Conservation (phyloP, 2,797 vertebrate genomes). For the Lagodon rhomboides region DNA sequence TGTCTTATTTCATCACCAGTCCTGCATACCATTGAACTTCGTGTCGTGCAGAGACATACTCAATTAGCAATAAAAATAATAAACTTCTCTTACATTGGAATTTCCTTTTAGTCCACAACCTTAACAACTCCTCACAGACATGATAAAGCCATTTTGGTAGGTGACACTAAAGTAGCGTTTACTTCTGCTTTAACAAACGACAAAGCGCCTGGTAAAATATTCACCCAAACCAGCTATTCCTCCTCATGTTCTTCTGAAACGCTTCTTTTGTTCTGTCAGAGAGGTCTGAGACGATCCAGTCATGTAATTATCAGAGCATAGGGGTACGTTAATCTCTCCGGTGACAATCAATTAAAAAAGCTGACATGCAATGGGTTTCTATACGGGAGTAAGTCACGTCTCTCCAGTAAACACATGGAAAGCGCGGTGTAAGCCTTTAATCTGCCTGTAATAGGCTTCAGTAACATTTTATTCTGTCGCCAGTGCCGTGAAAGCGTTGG, state of each 20-base stretch:
- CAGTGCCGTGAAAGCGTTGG: constrained; percentile 30
- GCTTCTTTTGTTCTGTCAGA: not conserved
- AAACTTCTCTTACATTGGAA: not conserved
- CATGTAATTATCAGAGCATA: constrained; percentile 31
- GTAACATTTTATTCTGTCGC: constrained; percentile 37
- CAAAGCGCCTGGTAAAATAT: not conserved
- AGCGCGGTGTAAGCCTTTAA: constrained; percentile 69
- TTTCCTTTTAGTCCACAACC: not conserved
- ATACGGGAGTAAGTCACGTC: constrained; percentile 49
- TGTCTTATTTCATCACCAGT: constrained; percentile 1
- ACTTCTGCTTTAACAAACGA: not conserved
- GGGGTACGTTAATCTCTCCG: constrained; percentile 44
- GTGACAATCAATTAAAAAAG: constrained; percentile 50
- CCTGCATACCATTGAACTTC: constrained; percentile 8
- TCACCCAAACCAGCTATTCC: not conserved
- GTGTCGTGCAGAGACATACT: not conserved
- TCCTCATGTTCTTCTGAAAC: not conserved
- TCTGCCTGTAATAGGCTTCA: constrained; percentile 67
- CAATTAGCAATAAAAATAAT: not conserved
- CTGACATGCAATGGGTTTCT: constrained; percentile 52
- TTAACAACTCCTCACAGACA: not conserved
- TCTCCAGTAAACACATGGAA: constrained; percentile 57
- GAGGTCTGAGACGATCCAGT: constrained; percentile 34
- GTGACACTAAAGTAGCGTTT: not conserved
- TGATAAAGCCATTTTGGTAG: not conserved